These are phyloP conservation scores for Gambelia wislizenii DNA, from an alignment of 2,797 vertebrate species.

Conservation along the genomic window DNA sequence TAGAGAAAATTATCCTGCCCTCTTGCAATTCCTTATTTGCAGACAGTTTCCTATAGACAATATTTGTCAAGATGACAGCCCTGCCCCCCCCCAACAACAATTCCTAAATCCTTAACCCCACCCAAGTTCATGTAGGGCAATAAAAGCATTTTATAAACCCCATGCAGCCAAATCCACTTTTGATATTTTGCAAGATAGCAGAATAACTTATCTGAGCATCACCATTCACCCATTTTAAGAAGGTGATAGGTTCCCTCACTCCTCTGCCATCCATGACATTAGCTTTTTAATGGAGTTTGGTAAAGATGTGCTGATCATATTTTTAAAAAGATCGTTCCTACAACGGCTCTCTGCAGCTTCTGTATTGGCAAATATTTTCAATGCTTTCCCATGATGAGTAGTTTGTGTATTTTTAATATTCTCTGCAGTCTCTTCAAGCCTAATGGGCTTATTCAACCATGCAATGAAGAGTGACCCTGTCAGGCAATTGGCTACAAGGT, in stretches of 20 bases:
- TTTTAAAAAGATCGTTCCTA: slow-evolving; percentile 67
- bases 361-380: slow-evolving; percentile 56
- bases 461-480: slow-evolving; percentile 58
- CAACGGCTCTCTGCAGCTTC: slow-evolving; percentile 50
- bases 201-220: neutral
- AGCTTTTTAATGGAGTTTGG: slow-evolving; percentile 39
- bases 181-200: neutral
- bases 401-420: slow-evolving; percentile 68
- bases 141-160: neutral
- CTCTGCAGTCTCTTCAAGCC: slow-evolving; percentile 63
- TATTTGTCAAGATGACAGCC: neutral
- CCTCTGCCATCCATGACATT: slow-evolving; percentile 13
- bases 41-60: neutral
- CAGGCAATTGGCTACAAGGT: slow-evolving; percentile 67
- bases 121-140: neutral
- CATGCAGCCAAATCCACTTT: neutral
- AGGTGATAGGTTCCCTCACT: neutral
- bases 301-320: slow-evolving; percentile 33
- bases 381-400: slow-evolving; percentile 52
- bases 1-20: neutral
- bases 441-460: slow-evolving; percentile 68
- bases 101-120: neutral
- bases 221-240: neutral
- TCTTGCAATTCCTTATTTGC: neutral
- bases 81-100: neutral